Evolutionary conservation across 2,113 vertebrate species (phyloP), one percentile per base, ranked within the genome.

Genomic region (Aspiorhynchus laticeps): DNA sequence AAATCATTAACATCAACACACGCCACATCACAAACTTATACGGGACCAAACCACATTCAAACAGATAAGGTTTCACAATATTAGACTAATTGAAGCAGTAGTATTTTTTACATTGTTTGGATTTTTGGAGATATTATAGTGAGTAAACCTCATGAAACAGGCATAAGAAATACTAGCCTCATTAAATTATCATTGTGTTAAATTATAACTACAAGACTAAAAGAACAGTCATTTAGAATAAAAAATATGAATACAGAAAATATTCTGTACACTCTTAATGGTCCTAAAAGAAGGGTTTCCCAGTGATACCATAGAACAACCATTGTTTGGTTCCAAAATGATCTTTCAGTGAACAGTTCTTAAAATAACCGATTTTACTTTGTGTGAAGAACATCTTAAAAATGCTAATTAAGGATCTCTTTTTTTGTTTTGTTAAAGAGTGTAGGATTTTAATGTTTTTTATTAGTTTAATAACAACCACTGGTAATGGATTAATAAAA

Each of bases 1-100:
- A 63, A 89, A 90, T 91, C 43, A 91, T 77, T 77, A 77, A 77
- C 46, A 26, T 51, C 75, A 48, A 26, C 46, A 75, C 73, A 75
- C 38, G 38, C 73, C 73, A 77, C 86, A 83, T 33, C 53, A 28
- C 69, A 59, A 43, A 43, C 17, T 19, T 4, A 14, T 67, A 84
- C 11, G 38, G 46, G 12, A 84, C 82, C 46, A 36, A 51, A 84
- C 26, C 67, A 74, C 67, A 53, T 36, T 8, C 28, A 74, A 84
- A 53, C 67, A n/a, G 43, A 71, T 46, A 83, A 71, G 65, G 26
- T 84, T 71, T 67, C n/a, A 51, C 38, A 51, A 83, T 43, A 2
- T 67, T 24, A 31, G 5, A 67, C 56, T 2, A 17, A 14, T 9
- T 69, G 15, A 71, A 71, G 67, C 33, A 38, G 33, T 11, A 38